These are phyloP conservation scores for Intellagama lesueurii DNA, from an alignment of 2,797 vertebrate species.

Conservation along the genomic window DNA sequence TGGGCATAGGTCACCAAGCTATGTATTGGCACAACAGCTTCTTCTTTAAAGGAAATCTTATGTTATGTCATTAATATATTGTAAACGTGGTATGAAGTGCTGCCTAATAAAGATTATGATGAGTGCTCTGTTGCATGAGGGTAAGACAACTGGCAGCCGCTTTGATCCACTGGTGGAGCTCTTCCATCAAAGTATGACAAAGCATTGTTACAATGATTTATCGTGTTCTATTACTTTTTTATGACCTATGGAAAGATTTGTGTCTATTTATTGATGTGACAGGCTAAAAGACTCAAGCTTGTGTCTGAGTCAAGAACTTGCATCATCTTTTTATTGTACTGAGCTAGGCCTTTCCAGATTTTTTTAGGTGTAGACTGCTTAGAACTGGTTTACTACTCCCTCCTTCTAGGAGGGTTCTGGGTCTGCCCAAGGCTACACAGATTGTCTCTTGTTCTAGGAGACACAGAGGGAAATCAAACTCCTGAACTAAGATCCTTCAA, in stretches of 20 bases:
- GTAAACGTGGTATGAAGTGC: neutral
- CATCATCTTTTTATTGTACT: neutral
- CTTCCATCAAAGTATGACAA: neutral
- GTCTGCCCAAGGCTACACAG: neutral
- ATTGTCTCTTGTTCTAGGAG: no score
- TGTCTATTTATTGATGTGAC: constrained; percentile 2
- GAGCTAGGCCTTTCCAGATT: neutral
- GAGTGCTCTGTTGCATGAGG: neutral
- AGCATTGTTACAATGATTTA: neutral
- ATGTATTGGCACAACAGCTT: neutral
- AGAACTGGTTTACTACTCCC: no score
- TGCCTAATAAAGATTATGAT: neutral
- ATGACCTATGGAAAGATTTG: neutral
- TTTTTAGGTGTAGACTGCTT: no score
- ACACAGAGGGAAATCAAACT: no score
- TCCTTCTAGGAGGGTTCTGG: no score
- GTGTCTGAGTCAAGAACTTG: neutral
- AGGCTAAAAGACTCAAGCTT: neutral
- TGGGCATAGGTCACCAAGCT: neutral
- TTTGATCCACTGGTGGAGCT: neutral
- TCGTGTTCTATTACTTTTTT: constrained; percentile 1
- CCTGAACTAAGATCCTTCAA: neutral
- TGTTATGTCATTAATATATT: neutral
- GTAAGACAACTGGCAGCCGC: neutral
- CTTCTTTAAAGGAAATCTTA: neutral